A percentile compares a stretch with the other conserved stretches of the same genome.
These are phyloP conservation scores for Heptranchias perlo DNA, from an alignment of 2,113 vertebrate species.

Conservation along the genomic window DNA sequence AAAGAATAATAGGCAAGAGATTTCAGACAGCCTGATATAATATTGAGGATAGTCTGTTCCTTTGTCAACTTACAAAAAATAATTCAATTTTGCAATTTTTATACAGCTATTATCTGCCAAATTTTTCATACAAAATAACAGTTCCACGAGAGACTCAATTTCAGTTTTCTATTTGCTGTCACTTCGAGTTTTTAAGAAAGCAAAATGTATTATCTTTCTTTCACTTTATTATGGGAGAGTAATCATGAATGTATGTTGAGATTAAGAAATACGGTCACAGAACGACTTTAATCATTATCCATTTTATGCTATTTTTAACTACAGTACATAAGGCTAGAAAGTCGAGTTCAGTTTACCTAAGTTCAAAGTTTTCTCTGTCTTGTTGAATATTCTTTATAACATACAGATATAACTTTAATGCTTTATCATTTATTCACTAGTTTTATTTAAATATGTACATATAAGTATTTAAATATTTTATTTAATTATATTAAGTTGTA, in stretches of 20 bases:
- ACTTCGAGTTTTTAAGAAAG: not conserved
- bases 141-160: not conserved
- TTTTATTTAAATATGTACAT: not conserved
- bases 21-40: constrained; percentile 44
- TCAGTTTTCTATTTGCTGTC: not conserved
- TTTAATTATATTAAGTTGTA: not conserved
- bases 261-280: not conserved
- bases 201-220: not conserved
- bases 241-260: not conserved
- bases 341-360: too few relatives aligned
- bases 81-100: constrained; percentile 24
- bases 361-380: not conserved
- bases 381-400: not conserved
- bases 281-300: not conserved
- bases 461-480: not conserved
- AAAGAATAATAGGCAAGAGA: constrained; percentile 50
- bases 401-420: not conserved
- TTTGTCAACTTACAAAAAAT: constrained; percentile 44
- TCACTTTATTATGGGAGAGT: not conserved
- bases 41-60: constrained; percentile 46
- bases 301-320: not conserved
- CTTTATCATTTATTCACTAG: not conserved
- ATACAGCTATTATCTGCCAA: too few relatives aligned
- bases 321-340: not conserved
- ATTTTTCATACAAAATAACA: not conserved